Evolutionary conservation across 2,888 invertebrate species (phyloP).

Genomic region (Campoletis raptor): DNA sequence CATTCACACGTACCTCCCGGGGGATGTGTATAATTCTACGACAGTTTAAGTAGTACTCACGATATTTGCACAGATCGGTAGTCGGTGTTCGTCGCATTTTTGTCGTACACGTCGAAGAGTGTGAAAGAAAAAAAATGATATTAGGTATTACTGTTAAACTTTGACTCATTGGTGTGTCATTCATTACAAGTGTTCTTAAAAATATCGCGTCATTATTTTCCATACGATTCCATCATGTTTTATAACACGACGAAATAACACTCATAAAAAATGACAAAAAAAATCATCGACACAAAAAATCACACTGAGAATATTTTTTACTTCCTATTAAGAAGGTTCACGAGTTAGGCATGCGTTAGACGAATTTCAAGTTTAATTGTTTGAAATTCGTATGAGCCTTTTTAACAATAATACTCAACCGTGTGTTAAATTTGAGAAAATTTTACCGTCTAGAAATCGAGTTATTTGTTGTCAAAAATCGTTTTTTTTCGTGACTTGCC

Average conservation of each 20-base stretch:
- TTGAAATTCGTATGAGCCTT: too few relatives aligned
- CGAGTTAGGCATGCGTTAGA: too few relatives aligned
- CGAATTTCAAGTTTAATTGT: too few relatives aligned
- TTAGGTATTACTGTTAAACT: neutral
- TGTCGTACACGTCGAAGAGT: neutral
- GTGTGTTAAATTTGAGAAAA: too few relatives aligned
- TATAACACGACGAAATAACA: neutral
- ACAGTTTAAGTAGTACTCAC: neutral
- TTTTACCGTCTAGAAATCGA: too few relatives aligned
- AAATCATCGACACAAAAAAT: neutral
- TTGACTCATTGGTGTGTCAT: neutral
- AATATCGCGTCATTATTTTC: neutral
- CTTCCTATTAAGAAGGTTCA: too few relatives aligned
- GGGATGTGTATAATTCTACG: neutral
- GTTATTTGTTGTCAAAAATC: too few relatives aligned
- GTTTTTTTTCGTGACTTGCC: too few relatives aligned
- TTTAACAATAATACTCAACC: too few relatives aligned
- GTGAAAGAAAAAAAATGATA: neutral
- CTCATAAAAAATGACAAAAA: neutral
- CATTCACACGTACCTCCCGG: neutral
- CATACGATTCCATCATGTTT: neutral
- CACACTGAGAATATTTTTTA: too few relatives aligned
- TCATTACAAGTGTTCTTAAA: neutral
- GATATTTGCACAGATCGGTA: too few relatives aligned
- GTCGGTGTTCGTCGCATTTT: neutral